A percentile compares a stretch with the other conserved stretches of the same genome.
These are phyloP conservation scores for Dolichoris vasculosae DNA, from an alignment of 1,140 invertebrate species.

Conservation along the genomic window DNA sequence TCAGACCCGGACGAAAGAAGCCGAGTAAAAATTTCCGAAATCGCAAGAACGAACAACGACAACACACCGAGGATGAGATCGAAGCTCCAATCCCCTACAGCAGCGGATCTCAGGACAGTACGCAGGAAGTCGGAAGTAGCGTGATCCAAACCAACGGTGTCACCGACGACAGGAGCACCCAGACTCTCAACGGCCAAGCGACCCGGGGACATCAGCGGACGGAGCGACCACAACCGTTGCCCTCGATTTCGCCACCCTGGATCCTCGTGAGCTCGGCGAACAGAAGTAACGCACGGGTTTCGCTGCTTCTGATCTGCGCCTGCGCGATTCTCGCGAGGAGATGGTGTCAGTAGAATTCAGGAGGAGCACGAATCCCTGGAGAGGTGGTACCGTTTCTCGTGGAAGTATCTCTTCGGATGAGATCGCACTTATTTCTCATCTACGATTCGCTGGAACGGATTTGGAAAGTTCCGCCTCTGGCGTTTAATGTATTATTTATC, in stretches of 20 bases:
- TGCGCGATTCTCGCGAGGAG: not conserved
- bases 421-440: not conserved
- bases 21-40: not conserved
- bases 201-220: slow-evolving; percentile 34
- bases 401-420: not conserved
- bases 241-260: slow-evolving; percentile 38
- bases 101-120: not conserved
- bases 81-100: not conserved
- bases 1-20: slow-evolving; percentile 44
- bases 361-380: too few species aligned
- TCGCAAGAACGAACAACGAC: not conserved
- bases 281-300: not conserved
- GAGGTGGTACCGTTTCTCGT: not conserved
- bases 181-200: slow-evolving; percentile 19
- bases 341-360: not conserved
- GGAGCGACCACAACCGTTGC: slow-evolving; percentile 8
- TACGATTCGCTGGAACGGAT: not conserved
- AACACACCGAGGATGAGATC: not conserved
- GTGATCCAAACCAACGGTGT: not conserved
- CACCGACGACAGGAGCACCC: slow-evolving; percentile 4
- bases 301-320: not conserved
- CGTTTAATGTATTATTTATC: not conserved
- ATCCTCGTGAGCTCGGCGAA: not conserved
- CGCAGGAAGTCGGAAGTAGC: not conserved
- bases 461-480: not conserved